Percentiles rank a stretch among this genome's conserved stretches.
Conservation (phyloP, 2,797 vertebrate species). For the Bufotes viridis region DNA sequence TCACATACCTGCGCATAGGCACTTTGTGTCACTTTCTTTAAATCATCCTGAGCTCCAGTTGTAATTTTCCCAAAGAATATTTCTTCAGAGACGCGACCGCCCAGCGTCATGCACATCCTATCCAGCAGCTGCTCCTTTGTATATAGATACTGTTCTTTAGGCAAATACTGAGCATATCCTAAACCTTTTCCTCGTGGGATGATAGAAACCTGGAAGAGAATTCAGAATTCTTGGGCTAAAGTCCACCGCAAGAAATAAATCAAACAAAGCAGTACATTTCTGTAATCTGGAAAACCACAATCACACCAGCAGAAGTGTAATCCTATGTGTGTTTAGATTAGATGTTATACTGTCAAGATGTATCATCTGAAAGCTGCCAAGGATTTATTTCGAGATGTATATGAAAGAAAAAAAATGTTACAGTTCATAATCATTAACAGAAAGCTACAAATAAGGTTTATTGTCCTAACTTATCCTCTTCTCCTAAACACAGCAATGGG, state of each 20-base stretch:
- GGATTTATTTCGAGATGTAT: not conserved
- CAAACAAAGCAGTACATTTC: not conserved
- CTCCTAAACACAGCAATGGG: not conserved
- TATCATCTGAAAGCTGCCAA: not conserved
- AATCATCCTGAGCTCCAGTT: constrained; percentile 94
- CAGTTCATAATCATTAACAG: not conserved
- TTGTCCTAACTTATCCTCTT: not conserved
- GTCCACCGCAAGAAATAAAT: not conserved
- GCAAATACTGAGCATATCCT: constrained; percentile 95
- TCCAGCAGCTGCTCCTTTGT: constrained; percentile 95
- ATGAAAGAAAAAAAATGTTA: not conserved
- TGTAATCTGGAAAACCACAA: constrained; percentile 5
- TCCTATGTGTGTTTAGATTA: not conserved
- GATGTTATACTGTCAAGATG: not conserved
- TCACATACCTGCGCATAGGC: constrained; percentile 88
- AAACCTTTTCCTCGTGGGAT: constrained; percentile 94
- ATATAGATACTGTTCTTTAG: constrained; percentile 94
- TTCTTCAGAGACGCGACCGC: constrained; percentile 91
- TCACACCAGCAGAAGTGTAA: not conserved
- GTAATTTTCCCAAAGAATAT: constrained; percentile 94
- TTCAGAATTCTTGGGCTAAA: not conserved
- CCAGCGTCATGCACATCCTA: constrained; percentile 97
- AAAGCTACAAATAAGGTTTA: not conserved
- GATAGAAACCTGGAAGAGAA: constrained; percentile 87
- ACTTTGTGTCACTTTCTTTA: constrained; percentile 94